These are phyloP conservation scores for Chaetura pelagica DNA, from an alignment of 2,113 vertebrate species.

Conservation along the genomic window DNA sequence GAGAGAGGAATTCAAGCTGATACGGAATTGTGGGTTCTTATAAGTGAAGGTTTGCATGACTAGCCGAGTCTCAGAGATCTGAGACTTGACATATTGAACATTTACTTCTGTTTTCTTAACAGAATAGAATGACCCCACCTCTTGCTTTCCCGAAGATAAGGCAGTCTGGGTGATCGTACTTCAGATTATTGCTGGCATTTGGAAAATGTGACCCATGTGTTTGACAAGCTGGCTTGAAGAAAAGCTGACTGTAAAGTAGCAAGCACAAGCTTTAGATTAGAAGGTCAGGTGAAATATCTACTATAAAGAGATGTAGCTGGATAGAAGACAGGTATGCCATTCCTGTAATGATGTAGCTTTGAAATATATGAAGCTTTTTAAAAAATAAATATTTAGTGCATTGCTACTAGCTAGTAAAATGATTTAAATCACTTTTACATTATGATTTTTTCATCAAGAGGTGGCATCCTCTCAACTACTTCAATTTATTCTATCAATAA, in stretches of 20 bases:
- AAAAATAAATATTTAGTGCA: not conserved
- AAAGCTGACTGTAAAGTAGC: conserved; percentile 32
- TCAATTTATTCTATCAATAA: not conserved
- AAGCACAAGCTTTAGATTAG: conserved; percentile 55
- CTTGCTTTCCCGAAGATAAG: conserved; percentile 46
- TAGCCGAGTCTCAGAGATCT: not conserved
- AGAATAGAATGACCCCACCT: conserved; percentile 40
- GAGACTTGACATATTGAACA: conserved; percentile 31
- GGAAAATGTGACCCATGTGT: conserved; percentile 36
- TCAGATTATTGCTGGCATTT: conserved; percentile 53
- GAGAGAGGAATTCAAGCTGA: not conserved
- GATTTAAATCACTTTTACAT: not conserved
- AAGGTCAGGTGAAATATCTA: conserved; percentile 51
- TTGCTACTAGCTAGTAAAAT: not conserved
- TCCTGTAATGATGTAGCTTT: not conserved
- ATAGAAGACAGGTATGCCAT: not conserved
- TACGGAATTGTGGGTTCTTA: not conserved
- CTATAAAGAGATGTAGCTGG: not conserved
- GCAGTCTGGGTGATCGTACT: conserved; percentile 4
- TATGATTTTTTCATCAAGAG: not conserved
- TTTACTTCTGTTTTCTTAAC: conserved; percentile 46
- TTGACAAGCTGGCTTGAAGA: conserved; percentile 49
- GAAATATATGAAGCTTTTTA: not conserved
- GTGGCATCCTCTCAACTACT: not conserved
- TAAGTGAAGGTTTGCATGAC: conserved; percentile 8